These are phyloP conservation scores for Huso huso DNA, from an alignment of 2,797 vertebrate genomes.

Conservation along the genomic window DNA sequence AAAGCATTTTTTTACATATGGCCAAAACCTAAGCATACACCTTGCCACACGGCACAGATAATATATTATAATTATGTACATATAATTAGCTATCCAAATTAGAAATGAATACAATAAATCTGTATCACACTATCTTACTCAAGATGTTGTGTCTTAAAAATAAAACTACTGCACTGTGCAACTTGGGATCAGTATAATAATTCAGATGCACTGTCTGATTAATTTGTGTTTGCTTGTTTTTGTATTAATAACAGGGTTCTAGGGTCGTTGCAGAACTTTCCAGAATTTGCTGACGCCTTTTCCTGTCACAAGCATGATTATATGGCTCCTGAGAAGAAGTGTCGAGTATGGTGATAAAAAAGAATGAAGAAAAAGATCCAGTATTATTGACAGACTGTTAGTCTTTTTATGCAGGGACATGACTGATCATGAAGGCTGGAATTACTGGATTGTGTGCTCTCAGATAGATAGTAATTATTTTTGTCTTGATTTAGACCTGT, in stretches of 20 bases:
- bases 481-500: constrained; percentile 30
- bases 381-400: constrained; percentile 31
- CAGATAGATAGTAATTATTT: constrained; percentile 18
- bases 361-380: constrained; percentile 25
- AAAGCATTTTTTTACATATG: constrained; percentile 22
- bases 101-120: no score
- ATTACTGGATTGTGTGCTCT: constrained; percentile 36
- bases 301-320: constrained; percentile 62
- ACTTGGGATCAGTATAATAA: no score
- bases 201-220: not conserved
- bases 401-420: constrained; percentile 29
- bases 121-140: no score
- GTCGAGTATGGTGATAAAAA: constrained; percentile 78
- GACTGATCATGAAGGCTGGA: constrained; percentile 23
- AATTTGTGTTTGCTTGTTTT: constrained; percentile 2
- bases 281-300: constrained; percentile 85
- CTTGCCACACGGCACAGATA: no score
- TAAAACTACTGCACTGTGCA: no score
- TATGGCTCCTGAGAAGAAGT: constrained; percentile 79
- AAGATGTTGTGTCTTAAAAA: no score
- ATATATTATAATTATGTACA: no score
- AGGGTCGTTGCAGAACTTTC: constrained; percentile 87
- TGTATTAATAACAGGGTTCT: constrained; percentile 65
- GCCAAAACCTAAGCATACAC: constrained; percentile 17
- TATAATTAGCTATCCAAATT: no score